Base-by-base conservation (phyloP, 2,888 invertebrate genomes). In the Leucania comma region DNA sequence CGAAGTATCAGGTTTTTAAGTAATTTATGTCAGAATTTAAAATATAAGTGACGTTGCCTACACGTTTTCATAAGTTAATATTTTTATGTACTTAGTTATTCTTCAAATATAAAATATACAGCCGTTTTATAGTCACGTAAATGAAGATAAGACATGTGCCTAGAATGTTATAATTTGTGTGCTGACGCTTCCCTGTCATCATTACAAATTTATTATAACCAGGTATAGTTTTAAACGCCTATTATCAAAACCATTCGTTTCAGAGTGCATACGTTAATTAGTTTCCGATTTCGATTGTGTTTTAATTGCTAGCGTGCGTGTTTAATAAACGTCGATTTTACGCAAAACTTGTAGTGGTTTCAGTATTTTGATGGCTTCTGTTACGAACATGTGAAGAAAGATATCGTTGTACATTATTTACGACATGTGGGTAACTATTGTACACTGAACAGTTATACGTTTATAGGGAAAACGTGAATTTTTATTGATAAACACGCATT, bases 281-380 rank as follows among this genome's bases (percentile, higher is more conserved):
- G 75, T 87, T 86, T 88, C 85, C 86, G 85, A 89, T 89, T 89
- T 86, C 84, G 83, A 85, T 87, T 82, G 84, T 83, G 76, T 80
- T 88, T 85, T 87, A 87, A 89, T 88, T 89, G 88, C 81, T 82
- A 62, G 64, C 71, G 80, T 86, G 82, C 83, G 83, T 87, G 87
- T 87, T 84, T 74, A 86, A 87, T 86, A 84, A 87, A 86, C 80
- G 85, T 84, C 79, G 87, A 87, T 87, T 87, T 88, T 84, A 86
- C 86, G 84, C 86, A 82, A 83, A 86, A 80, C 72, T 75, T 72
- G 73, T 70, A 69, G 70, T 72, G 67, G 67, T 80, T 86, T 82
- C 79, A 83, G 81, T 83, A 72, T 78, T 72, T 84, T 75, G 74
- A 77, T 82, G 56, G 67, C 68, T 76, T 84, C 68, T 76, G 80